phyloP scores from a whole-genome alignment of 2,888 invertebrate species.

The Oligia fasciuncula region DNA sequence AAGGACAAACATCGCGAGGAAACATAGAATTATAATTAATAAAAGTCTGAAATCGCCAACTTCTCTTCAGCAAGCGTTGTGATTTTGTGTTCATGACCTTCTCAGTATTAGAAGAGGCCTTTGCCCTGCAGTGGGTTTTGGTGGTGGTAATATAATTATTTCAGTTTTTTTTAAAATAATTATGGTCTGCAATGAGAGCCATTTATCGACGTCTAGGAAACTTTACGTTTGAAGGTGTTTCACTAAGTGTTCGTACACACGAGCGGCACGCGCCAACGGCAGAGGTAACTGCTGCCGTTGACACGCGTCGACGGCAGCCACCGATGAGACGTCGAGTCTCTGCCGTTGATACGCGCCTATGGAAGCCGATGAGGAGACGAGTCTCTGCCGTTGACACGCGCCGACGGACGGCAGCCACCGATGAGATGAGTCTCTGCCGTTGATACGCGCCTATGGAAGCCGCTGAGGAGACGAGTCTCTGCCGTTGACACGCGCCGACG shows the following conservation, averaged over 20 bases:
- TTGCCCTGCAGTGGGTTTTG: neutral
- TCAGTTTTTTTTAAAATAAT: neutral
- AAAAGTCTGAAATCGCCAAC: neutral
- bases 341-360: neutral
- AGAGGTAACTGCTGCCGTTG: neutral
- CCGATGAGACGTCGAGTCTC: too few species aligned
- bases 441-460: neutral
- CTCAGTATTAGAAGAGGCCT: neutral
- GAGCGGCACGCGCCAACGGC: too few species aligned
- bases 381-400: too few species aligned
- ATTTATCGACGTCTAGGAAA: neutral
- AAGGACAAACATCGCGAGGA: neutral
- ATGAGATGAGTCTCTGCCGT: too few species aligned
- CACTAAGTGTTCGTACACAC: too few species aligned
- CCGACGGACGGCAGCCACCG: too few species aligned
- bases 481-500: too few species aligned
- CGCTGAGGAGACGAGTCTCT: too few species aligned
- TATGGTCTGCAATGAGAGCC: neutral
- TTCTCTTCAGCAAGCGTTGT: neutral
- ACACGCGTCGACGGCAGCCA: neutral
- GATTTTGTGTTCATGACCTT: neutral
- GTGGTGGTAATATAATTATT: neutral
- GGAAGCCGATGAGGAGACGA: neutral
- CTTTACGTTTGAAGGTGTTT: neutral
- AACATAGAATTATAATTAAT: neutral